Evolutionary conservation across 1,140 invertebrate genomes (phyloP).

Genomic region (Muscidifurax raptorellus): DNA sequence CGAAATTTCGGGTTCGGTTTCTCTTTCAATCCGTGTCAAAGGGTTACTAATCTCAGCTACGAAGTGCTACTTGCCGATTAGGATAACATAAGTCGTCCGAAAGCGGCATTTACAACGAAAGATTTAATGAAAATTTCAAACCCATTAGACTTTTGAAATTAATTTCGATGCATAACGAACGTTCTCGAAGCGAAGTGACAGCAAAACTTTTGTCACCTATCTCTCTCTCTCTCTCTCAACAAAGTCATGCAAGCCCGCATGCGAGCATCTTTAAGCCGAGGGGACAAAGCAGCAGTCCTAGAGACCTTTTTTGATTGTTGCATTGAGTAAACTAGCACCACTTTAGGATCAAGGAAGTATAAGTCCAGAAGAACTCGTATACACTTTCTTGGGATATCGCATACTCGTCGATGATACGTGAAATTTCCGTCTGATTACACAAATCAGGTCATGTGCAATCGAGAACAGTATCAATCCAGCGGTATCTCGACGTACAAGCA

Average conservation of each 20-base stretch:
- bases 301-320: constrained; percentile 39
- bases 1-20: not conserved
- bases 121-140: not conserved
- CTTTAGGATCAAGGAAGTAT: constrained; percentile 59
- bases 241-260: not conserved
- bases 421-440: not conserved
- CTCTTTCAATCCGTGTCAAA: not conserved
- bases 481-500: too few species aligned
- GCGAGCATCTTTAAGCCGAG: not conserved
- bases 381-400: not conserved
- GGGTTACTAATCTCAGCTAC: constrained; percentile 29
- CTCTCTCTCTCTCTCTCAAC: too few species aligned
- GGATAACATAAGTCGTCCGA: constrained; percentile 37
- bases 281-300: not conserved
- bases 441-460: not conserved
- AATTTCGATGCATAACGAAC: too few species aligned
- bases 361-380: constrained; percentile 32
- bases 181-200: not conserved
- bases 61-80: constrained; percentile 44
- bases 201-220: not conserved
- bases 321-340: constrained; percentile 58
- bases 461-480: not conserved
- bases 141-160: not conserved
- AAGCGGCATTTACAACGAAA: not conserved
- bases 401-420: too few species aligned